Base-by-base conservation (phyloP, 2,797 vertebrate genomes). In the Sciaenops ocellatus region DNA sequence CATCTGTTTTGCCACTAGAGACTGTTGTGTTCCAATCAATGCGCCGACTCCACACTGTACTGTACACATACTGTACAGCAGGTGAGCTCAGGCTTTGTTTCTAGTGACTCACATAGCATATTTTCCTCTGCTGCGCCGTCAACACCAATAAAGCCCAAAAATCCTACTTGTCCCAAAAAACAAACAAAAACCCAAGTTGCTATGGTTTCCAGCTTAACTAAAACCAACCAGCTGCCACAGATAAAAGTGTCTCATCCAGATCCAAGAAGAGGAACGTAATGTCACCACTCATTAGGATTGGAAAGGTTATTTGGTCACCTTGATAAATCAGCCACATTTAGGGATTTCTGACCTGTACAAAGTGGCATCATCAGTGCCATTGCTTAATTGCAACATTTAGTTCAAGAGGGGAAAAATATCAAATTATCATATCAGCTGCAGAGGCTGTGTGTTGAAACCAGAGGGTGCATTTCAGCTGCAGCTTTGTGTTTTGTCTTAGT, bases 1-100 rank as follows among this genome's bases (percentile, higher is more conserved):
- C 47, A 46, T 73, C 66, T 42, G 11, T 74, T 85, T 76, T 77
- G 48, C 91, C 94, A 92, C 89, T 90, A 93, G 93, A 92, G 94
- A 92, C 91, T 90, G 82, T 91, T 89, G 78, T 88, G 76, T 82
- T 88, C 85, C 84, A 93, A 60, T 83, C 69, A 89, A 84, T 82
- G 73, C 55, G 38, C 18, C 44, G 13, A 0, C 72, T 57, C 68
- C 15, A 42, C 5, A 9, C 50, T 71, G 50, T 17, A 51, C 63
- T 15, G 30, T 52, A 30, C 28, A 66, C 56, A 38, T n/a, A 56
- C 61, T 57, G 48, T 68, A 44, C 17, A 59, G 65, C 16, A 54
- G 64, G 42, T 16, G 73, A 76, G 20, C 59, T 60, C 9, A 38
- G 52, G 10, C n/a, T 50, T 34, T 42, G 55, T 17, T 13, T 46